Conservation (phyloP, 2,113 vertebrate genomes). For the Tamias sibiricus region DNA sequence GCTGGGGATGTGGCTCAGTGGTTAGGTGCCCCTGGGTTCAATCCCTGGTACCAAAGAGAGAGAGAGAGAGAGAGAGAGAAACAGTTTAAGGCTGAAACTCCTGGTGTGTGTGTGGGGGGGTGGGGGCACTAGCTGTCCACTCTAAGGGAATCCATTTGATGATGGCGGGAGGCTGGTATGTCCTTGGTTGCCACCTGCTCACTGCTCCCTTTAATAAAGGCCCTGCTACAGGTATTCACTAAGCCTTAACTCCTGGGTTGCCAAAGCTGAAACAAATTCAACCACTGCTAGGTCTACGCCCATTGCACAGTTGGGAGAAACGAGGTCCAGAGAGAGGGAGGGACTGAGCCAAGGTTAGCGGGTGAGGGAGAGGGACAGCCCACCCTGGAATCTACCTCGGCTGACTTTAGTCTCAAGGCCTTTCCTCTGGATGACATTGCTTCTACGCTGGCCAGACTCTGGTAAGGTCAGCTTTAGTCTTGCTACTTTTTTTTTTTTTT, state of each 20-base stretch:
- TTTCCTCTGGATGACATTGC: not conserved
- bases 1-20: no score
- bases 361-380: not conserved
- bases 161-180: not conserved
- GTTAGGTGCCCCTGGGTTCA: no score
- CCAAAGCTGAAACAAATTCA: not conserved
- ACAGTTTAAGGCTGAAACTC: not conserved
- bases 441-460: not conserved
- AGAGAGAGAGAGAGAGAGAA: no score
- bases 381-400: not conserved
- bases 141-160: not conserved
- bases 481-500: not conserved
- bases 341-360: not conserved
- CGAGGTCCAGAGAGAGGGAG: not conserved
- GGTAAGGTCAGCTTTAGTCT: not conserved
- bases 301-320: constrained; percentile 36
- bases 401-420: not conserved
- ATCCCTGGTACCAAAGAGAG: no score
- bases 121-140: not conserved
- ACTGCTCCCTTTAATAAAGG: not conserved
- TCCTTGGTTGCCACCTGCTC: not conserved
- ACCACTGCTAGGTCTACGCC: not conserved
- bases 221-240: not conserved
- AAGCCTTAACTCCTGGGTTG: not conserved
- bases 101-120: no score